Evolutionary conservation across 2,113 vertebrate genomes (phyloP), one percentile per base, ranked within the genome.

Genomic region (Acinonyx jubatus): DNA sequence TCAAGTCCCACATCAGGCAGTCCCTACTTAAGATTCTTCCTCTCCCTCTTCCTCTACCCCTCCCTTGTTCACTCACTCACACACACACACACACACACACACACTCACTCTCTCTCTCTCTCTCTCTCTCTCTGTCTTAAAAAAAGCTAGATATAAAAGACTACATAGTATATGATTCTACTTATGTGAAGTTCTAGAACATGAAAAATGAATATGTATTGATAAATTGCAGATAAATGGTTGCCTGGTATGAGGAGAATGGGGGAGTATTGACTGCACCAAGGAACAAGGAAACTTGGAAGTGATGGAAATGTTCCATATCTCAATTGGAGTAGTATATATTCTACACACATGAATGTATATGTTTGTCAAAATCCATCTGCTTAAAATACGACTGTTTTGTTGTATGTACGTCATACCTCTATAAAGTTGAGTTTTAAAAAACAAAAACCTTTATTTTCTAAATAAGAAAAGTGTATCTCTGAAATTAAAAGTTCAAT

Each of bases 401-500:
- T 89, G 48, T 36, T 85, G 25, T 48, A 41, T 61, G 36, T 7
- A 45, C 8, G 79, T 79, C 78, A 69, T 80, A 73, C 14, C 18
- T 73, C 65, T 63, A 52, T 52, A 85, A 94, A 85, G 52, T 41
- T 41, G 50, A 80, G 36, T 86, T 86, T 48, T 11, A n/a, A 79
- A 71, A 84, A 87, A 63, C n/a, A 79, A 88, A 94, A 94, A 48
- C 45, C n/a, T 57, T 89, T 38, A 63, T 91, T 29, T 65, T 83
- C 55, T 65, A 87, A 78, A 45, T 45, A 21, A 76, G 68, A 33
- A 78, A 81, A 36, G 48, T 19, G 1, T 66, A 33, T 74, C 69
- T 63, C 41, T 83, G 41, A 96, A 78, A 73, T 96, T 81, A 83
- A 61, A 89, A 89, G 48, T 68, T 93, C 52, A 94, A 23, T 48